phyloP scores from a whole-genome alignment of 2,113 vertebrate species.

The Blennius ocellaris region DNA sequence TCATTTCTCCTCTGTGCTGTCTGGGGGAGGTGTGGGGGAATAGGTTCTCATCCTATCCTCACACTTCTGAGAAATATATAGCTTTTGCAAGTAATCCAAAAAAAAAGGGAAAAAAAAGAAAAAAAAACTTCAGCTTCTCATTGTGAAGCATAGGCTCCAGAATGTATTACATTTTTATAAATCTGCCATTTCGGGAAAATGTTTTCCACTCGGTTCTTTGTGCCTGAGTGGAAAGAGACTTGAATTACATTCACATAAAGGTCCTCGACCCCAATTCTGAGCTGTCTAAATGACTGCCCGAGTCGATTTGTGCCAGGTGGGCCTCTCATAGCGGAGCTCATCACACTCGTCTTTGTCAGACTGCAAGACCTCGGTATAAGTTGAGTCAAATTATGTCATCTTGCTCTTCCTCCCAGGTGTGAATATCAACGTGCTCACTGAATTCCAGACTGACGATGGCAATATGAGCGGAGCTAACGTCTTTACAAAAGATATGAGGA shows the following conservation, averaged over 20 bases:
- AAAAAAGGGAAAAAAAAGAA: background rate
- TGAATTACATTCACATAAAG: constrained; percentile 53
- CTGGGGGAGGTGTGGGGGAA: background rate
- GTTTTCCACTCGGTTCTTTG: background rate
- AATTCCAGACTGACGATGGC: background rate
- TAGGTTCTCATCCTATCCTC: background rate
- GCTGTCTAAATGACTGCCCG: constrained; percentile 65
- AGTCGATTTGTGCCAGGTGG: constrained; percentile 62
- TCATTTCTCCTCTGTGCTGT: background rate
- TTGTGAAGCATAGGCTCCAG: constrained; percentile 8
- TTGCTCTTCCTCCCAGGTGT: background rate
- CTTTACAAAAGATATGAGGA: no score
- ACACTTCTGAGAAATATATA: constrained; percentile 3
- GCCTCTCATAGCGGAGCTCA: constrained; percentile 24
- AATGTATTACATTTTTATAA: constrained; percentile 55
- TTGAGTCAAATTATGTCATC: constrained; percentile 30
- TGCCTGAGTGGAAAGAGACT: constrained; percentile 37
- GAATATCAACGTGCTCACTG: background rate
- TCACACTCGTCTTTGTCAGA: constrained; percentile 45
- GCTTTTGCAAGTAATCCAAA: background rate
- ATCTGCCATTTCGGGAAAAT: constrained; percentile 40
- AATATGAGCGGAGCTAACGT: background rate
- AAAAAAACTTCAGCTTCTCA: background rate
- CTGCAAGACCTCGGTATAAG: constrained; percentile 44
- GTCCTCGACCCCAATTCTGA: constrained; percentile 68